phyloP scores from a whole-genome alignment of 2,888 invertebrate species.

The Monopis laevigella region DNA sequence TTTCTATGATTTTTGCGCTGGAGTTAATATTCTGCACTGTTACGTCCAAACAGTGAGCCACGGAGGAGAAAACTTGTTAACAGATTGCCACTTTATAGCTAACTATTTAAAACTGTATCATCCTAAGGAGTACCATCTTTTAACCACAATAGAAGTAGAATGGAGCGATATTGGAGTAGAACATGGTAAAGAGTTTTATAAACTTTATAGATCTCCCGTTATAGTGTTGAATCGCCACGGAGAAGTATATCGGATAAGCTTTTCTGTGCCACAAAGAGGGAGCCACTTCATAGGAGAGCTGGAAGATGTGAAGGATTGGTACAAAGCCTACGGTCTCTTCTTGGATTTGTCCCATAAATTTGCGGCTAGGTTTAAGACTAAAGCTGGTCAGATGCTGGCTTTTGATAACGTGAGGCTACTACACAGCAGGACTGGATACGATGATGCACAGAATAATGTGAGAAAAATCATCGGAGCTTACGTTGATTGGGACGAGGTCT shows the following conservation, averaged over 20 bases:
- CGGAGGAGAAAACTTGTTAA: slow-evolving; percentile 75
- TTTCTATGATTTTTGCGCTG: slow-evolving; percentile 79
- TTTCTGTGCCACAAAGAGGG: slow-evolving; percentile 79
- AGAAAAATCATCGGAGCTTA: slow-evolving; percentile 79
- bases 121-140: slow-evolving; percentile 63
- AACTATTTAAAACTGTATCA: slow-evolving; percentile 63
- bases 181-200: slow-evolving; percentile 69
- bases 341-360: slow-evolving; percentile 69
- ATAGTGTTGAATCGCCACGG: slow-evolving; percentile 67
- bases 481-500: slow-evolving; percentile 82
- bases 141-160: slow-evolving; percentile 71
- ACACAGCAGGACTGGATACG: slow-evolving; percentile 76
- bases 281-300: slow-evolving; percentile 70
- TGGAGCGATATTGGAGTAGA: slow-evolving; percentile 79
- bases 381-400: slow-evolving; percentile 74
- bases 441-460: slow-evolving; percentile 59
- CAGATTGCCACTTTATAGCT: slow-evolving; percentile 74
- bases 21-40: slow-evolving; percentile 78
- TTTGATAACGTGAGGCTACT: slow-evolving; percentile 79
- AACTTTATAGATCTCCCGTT: slow-evolving; percentile 70
- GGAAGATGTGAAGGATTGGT: slow-evolving; percentile 72
- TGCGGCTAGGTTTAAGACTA: slow-evolving; percentile 71
- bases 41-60: slow-evolving; percentile 68
- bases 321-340: slow-evolving; percentile 72
- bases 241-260: slow-evolving; percentile 70